Base-by-base conservation (phyloP, 2,888 invertebrate species). In the Andrena hattorfiana region DNA sequence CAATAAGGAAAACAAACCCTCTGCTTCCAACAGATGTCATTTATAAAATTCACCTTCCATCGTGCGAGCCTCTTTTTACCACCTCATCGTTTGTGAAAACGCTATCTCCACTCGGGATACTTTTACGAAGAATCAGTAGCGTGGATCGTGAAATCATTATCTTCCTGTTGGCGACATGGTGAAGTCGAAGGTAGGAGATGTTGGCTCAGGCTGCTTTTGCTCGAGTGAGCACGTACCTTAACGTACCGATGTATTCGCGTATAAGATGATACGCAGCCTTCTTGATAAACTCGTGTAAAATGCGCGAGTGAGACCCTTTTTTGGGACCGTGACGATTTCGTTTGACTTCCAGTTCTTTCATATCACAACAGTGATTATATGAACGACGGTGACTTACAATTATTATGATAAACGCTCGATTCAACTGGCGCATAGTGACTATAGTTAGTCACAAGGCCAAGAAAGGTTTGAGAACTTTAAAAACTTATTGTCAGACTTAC, bases 111-210 rank as follows among this genome's bases (percentile, higher is more conserved):
- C 1, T 0, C 10, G 16, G 16, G 20, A 23, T 35, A 49, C 35
- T 2, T 26, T 26, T 23, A 13, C 32, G 13, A 16, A 13, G 32
- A 10, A 49, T 42, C 42, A 23, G n/a, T 23, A 30, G 23, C 35
- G 13, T 66, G 66, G 74, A 60, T 79, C 74, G 48, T 59, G 30
- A 35, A 69, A 64, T 79, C 51, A 69, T 69, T 78, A 63, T 73
- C 74, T 76, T 74, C 73, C 63, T 54, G 51, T 69, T 42, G 42
- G 42, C 42, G 42, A 42, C 13, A 16, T 16, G 42, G 42, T 42
- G 42, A 42, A 42, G 42, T 42, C 42, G 42, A 13, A 42, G 42
- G 42, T 16, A 4, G 42, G 13, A 42, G 42, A 42, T 42, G 42
- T 42, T 42, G 42, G 13, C 42, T 42, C 42, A 1, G 4, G 42